A percentile compares a stretch with the other conserved stretches of the same genome.
Conservation (phyloP, 2,797 vertebrate species). For the Sebastes matsubarae region DNA sequence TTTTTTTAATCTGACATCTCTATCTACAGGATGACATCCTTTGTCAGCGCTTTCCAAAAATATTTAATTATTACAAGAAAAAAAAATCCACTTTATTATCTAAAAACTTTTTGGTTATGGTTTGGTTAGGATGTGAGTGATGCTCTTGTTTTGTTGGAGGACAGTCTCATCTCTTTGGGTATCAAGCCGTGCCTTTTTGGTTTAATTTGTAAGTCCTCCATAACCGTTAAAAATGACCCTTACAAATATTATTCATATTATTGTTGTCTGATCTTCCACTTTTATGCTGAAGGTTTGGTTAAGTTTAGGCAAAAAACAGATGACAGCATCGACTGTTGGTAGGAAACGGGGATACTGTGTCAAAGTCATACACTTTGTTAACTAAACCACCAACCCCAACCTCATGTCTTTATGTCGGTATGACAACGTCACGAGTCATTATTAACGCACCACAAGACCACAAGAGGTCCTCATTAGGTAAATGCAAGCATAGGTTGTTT, state of each 20-base stretch:
- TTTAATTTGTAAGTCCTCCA: neutral
- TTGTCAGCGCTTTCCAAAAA: too few relatives aligned
- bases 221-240: neutral
- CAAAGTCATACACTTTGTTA: neutral
- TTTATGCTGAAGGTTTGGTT: neutral
- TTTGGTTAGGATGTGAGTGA: neutral
- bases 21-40: too few relatives aligned
- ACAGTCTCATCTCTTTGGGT: neutral
- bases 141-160: neutral
- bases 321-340: neutral
- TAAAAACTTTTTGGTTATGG: neutral
- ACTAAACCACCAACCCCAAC: neutral
- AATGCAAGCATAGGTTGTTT: neutral
- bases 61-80: too few relatives aligned
- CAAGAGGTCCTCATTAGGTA: neutral
- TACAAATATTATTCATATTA: neutral
- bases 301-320: neutral
- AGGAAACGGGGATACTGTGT: neutral
- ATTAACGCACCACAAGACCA: slow-evolving; percentile 10
- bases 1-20: neutral
- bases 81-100: neutral
- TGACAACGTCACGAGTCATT: neutral
- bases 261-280: neutral
- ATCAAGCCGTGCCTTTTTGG: neutral
- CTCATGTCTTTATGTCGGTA: neutral